Evolutionary conservation across 2,797 vertebrate genomes (phyloP), one percentile per base, ranked within the genome.

Genomic region (Buceros bicornis): DNA sequence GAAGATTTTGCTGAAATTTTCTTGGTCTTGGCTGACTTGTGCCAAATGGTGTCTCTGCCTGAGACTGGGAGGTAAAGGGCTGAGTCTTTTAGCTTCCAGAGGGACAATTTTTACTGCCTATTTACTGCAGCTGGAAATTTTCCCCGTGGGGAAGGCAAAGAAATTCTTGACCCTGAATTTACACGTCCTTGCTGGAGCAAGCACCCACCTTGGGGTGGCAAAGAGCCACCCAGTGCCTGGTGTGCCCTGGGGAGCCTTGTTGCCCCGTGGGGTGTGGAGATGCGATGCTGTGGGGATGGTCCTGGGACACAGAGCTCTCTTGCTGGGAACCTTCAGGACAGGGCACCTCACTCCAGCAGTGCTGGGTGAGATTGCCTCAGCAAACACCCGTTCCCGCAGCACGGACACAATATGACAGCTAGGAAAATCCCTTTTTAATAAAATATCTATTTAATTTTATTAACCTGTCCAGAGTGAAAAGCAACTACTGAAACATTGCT

Each of bases 181-280:
- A 25, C 5, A 1, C 56, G 26, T 77, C 13, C 21, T 33, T 69
- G 50, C 21, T 31, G 47, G 37, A 29, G 15, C 35, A 76, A 66
- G 43, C 5, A 4, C 15, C 4, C 6, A 3, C 11, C 17, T 5
- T 19, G 24, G 53, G 40, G 35, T 61, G 20, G 10, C 42, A 37
- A 40, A 48, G 6, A 17, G 20, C n/a, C 0, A 0, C 47, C 70
- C 3, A 3, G 25, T 12, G 54, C 8, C 17, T 3, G 1, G 3
- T 13, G 56, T 37, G 67, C 31, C 33, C 16, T 5, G 14, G 43
- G 60, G 13, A 64, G 37, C 35, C 33, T 20, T 13, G 28, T 2
- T 45, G 20, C 9, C 18, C 11, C 2, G 3, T 57, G 82, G 48
- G 12, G 13, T 62, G 33, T 11, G 16, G 62, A 71, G 53, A 16